Base-by-base conservation (phyloP, 1,140 invertebrate species). In the Bombus balteatus region DNA sequence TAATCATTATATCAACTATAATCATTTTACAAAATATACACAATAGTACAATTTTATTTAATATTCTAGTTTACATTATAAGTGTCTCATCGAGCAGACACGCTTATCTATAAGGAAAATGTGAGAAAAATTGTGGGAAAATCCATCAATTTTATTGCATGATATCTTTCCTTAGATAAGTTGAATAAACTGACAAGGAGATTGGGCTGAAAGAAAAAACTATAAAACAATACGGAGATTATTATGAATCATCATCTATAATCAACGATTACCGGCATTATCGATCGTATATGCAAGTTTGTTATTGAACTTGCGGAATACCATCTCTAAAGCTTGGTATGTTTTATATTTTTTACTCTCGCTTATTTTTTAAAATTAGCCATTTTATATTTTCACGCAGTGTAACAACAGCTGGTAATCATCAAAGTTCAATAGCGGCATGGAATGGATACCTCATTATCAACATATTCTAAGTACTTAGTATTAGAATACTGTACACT, bases 401-500 rank as follows among this genome's bases (percentile, higher is more conserved):
- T 53, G n/a, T 80, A 43, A 12, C 15, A 53, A 80, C 70, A 80
- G 68, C 10, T 53, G n/a, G 70, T 39, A 47, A 37, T 47, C 3
- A 70, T 80, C 15, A 53, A 25, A 43, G 25, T 12, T 53, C 32
- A 53, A n/a, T 12, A 47, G 3, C 3, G 43, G 5, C 77, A 47
- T 62, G 83, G 83, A 80, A 80, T 85, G 68, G 32, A 73, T n/a
- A 34, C 10, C 32, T 22, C 9, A 59, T 78, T n/a, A 28, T 65
- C 22, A 72, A 73, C 76, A 80, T 66, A 72, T 5, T 57, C 37
- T 73, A 32, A 41, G 53, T 9, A 65, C 57, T n/a, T 57, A 37
- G 32, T 47, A 62, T 66, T 39, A 65, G 37, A 77, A 47, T 57
- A 78, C 22, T 34, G 43, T 28, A 43, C 41, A 74, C 34, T 76